phyloP scores from a whole-genome alignment of 1,140 invertebrate genomes.

The Hirudo medicinalis region DNA sequence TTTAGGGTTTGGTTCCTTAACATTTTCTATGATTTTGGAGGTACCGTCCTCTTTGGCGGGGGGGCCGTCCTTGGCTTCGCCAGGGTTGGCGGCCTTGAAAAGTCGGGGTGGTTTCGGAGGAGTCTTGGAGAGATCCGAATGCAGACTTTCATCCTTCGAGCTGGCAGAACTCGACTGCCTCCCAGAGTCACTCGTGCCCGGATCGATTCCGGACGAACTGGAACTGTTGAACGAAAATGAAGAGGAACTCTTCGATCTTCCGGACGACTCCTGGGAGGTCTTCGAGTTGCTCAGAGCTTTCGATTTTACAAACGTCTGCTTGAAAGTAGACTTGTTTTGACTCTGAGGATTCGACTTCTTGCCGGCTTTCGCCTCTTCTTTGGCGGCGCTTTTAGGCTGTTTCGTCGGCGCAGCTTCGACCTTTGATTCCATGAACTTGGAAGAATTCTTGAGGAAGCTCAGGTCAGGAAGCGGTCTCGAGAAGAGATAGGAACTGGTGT shows the following conservation, averaged over 20 bases:
- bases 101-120: conserved; percentile 15
- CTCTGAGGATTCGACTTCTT: neutral
- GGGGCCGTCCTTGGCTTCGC: neutral
- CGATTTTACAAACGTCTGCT: neutral
- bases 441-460: conserved; percentile 21
- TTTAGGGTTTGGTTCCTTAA: neutral
- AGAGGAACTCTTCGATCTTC: conserved; percentile 7
- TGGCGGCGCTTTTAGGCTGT: neutral
- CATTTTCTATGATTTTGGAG: neutral
- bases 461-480: conserved; percentile 20
- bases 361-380: neutral
- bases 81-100: conserved; percentile 3
- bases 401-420: neutral
- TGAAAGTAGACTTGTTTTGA: neutral
- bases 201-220: conserved; percentile 22
- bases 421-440: neutral
- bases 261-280: neutral
- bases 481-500: conserved; percentile 10
- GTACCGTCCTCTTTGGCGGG: neutral
- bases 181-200: conserved; percentile 9
- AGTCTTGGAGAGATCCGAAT: neutral
- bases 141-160: conserved; percentile 4
- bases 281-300: neutral
- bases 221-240: conserved; percentile 15
- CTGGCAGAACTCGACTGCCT: conserved; percentile 8